Evolutionary conservation across 2,888 invertebrate species (phyloP).

Genomic region (Rhaphigaster nebulosa): DNA sequence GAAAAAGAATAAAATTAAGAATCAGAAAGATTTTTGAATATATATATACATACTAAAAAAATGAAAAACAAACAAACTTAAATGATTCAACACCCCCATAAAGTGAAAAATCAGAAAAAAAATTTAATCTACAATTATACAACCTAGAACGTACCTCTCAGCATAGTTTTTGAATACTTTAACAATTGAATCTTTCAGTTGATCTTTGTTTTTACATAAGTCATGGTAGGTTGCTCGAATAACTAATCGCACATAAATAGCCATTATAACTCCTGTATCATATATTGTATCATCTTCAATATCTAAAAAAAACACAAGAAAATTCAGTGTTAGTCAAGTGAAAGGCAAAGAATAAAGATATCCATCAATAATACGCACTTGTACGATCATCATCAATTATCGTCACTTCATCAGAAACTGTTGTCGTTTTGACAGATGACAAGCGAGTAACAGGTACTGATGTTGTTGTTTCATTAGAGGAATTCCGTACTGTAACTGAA

Average conservation of each 20-base stretch:
- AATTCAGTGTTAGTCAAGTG: neutral
- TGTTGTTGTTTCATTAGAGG: conserved; percentile 2
- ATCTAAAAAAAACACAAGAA: conserved; percentile 7
- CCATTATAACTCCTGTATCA: conserved; percentile 55
- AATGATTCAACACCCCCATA: no score
- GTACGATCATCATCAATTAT: conserved; percentile 47
- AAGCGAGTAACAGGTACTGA: neutral
- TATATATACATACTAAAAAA: no score
- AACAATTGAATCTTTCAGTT: conserved; percentile 60
- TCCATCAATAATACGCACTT: conserved; percentile 2
- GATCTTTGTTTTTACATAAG: conserved; percentile 60
- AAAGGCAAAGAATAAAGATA: neutral
- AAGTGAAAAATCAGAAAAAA: neutral
- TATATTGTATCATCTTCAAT: conserved; percentile 56
- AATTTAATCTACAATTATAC: neutral
- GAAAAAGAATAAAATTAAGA: neutral
- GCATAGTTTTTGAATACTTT: conserved; percentile 57
- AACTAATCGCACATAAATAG: conserved; percentile 56
- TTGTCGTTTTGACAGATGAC: neutral
- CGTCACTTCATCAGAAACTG: conserved; percentile 40
- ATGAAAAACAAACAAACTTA: no score
- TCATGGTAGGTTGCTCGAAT: conserved; percentile 62
- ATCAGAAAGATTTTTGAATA: neutral
- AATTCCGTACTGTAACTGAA: neutral
- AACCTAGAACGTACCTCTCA: conserved; percentile 52